Conservation (phyloP, 2,113 vertebrate genomes). For the Vireo altiloquus region DNA sequence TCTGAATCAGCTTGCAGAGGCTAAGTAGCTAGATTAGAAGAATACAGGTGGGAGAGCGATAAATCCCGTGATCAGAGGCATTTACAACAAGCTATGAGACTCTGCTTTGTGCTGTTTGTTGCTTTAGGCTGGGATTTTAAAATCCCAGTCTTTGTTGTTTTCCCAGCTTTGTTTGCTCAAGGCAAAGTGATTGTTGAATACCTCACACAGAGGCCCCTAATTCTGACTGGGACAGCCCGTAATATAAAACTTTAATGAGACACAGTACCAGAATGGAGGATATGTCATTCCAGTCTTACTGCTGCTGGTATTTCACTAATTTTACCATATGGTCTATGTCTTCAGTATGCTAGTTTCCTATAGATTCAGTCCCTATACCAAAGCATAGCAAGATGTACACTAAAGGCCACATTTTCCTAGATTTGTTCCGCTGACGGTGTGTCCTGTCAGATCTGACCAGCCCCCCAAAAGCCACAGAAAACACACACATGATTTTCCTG, state of each 20-base stretch:
- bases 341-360: not conserved
- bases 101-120: constrained; percentile 39
- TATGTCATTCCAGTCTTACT: not conserved
- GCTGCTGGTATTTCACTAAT: not conserved
- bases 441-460: not conserved
- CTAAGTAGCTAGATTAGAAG: constrained; percentile 51
- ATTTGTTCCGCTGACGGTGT: not conserved
- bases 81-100: constrained; percentile 38
- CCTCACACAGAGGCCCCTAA: not conserved
- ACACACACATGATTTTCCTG: not conserved
- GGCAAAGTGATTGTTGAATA: constrained; percentile 8
- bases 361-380: not conserved
- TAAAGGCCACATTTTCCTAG: not conserved
- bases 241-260: not conserved
- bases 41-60: constrained; percentile 4
- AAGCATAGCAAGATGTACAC: not conserved
- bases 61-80: constrained; percentile 39
- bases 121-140: constrained; percentile 47
- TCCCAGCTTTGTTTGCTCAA: constrained; percentile 63
- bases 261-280: not conserved
- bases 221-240: not conserved
- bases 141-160: constrained; percentile 42
- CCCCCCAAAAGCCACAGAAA: not conserved
- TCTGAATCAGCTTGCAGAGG: not conserved
- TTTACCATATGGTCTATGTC: not conserved